These are phyloP conservation scores for Dinothrombium tinctorium DNA, from an alignment of 1,140 invertebrate genomes.

Conservation along the genomic window DNA sequence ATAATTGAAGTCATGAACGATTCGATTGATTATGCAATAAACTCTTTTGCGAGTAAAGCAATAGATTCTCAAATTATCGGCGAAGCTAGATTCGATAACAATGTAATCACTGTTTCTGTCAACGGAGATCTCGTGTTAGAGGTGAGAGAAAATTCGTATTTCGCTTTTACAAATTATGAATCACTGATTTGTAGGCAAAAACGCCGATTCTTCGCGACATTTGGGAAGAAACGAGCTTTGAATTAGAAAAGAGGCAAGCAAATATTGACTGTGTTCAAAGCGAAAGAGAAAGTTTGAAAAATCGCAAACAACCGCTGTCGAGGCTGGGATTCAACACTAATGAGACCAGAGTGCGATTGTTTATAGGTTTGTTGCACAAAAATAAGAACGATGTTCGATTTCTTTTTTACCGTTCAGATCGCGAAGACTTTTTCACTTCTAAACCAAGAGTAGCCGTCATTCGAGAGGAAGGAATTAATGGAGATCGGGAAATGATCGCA, in stretches of 20 bases:
- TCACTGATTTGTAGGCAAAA: neutral
- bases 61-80: constrained; percentile 51
- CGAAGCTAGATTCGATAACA: neutral
- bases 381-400: no score
- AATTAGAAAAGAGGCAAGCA: constrained; percentile 53
- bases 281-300: constrained; percentile 27
- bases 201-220: constrained; percentile 22
- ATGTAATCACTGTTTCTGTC: constrained; percentile 3
- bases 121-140: constrained; percentile 6
- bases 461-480: constrained; percentile 88
- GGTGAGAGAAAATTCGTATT: neutral
- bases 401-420: neutral
- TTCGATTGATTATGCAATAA: constrained; percentile 31
- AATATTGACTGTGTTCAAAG: constrained; percentile 47
- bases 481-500: constrained; percentile 92
- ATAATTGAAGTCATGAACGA: constrained; percentile 48
- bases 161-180: neutral
- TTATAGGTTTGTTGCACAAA: neutral
- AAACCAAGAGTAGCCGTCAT: constrained; percentile 58
- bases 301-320: constrained; percentile 20
- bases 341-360: neutral
- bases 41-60: constrained; percentile 30
- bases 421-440: constrained; percentile 11
- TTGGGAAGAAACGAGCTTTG: constrained; percentile 90
- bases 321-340: constrained; percentile 43